A percentile compares a stretch with the other conserved stretches of the same genome.
Conservation (phyloP, 2,797 vertebrate species). For the Champsocephalus gunnari region DNA sequence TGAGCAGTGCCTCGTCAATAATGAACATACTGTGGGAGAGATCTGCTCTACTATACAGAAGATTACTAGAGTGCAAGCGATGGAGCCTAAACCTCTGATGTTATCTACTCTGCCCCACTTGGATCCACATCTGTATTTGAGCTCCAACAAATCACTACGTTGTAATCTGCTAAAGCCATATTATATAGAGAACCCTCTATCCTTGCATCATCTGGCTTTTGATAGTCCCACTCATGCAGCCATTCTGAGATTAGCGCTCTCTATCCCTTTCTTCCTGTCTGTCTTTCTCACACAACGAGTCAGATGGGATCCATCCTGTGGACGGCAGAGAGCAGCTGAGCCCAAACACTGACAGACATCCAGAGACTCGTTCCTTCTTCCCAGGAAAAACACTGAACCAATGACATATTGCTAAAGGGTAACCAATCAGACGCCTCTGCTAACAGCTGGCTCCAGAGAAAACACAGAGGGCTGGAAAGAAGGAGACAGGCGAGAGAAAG, state of each 20-base stretch:
- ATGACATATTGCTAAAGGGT: slow-evolving; percentile 60
- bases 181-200: slow-evolving; percentile 49
- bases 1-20: slow-evolving; percentile 27
- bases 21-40: slow-evolving; percentile 21
- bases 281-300: slow-evolving; percentile 51
- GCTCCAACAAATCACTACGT: slow-evolving; percentile 61
- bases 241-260: slow-evolving; percentile 65
- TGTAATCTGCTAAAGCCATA: slow-evolving; percentile 68
- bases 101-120: slow-evolving; percentile 44
- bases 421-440: slow-evolving; percentile 67
- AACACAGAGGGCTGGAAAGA: slow-evolving; percentile 65
- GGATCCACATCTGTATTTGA: slow-evolving; percentile 66
- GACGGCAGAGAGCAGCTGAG: slow-evolving; percentile 63
- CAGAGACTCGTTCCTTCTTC: slow-evolving; percentile 51
- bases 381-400: slow-evolving; percentile 63
- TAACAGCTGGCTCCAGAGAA: slow-evolving; percentile 76
- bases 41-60: slow-evolving; percentile 41
- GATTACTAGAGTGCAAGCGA: slow-evolving; percentile 62
- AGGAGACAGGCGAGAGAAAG: slow-evolving; percentile 59
- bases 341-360: slow-evolving; percentile 47
- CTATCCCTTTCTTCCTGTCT: slow-evolving; percentile 58
- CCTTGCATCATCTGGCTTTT: slow-evolving; percentile 62
- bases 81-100: slow-evolving; percentile 52
- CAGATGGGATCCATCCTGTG: slow-evolving; percentile 55
- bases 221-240: slow-evolving; percentile 63